These are phyloP conservation scores for Hirundo rustica DNA, from an alignment of 2,797 vertebrate species.

Conservation along the genomic window DNA sequence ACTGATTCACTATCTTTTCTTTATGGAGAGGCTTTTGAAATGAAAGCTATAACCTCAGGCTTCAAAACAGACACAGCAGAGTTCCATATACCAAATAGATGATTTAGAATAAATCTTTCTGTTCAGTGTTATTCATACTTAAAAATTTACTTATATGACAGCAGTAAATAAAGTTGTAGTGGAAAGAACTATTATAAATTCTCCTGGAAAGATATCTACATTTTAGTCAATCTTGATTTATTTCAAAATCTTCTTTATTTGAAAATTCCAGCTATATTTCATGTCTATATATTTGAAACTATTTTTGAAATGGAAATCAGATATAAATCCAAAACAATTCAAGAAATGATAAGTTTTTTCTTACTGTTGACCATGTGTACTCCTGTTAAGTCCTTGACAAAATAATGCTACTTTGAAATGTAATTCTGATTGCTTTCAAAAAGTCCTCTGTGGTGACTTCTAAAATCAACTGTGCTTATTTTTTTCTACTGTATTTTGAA, in stretches of 20 bases:
- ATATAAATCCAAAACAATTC: neutral
- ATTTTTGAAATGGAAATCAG: neutral
- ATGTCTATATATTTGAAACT: neutral
- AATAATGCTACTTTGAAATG: neutral
- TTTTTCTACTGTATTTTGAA: neutral
- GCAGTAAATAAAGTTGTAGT: neutral
- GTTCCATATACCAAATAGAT: neutral
- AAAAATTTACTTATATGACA: slow-evolving; percentile 2
- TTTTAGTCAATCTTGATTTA: neutral
- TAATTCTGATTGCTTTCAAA: neutral
- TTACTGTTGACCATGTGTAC: neutral
- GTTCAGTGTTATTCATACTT: neutral
- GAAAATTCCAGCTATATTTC: neutral
- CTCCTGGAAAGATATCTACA: neutral
- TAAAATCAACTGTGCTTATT: neutral
- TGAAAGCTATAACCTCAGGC: slow-evolving; percentile 21
- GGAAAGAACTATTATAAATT: neutral
- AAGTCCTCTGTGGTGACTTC: neutral
- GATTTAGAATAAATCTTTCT: slow-evolving; percentile 27
- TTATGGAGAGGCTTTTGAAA: slow-evolving; percentile 30
- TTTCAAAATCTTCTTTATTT: neutral
- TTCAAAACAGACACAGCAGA: slow-evolving; percentile 12
- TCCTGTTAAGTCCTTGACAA: neutral
- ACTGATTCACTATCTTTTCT: slow-evolving; percentile 22
- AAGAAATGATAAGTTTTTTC: neutral